A percentile compares a stretch with the other conserved stretches of the same genome.
phyloP scores from a whole-genome alignment of 37 sponge, comb jelly and placozoan species.

The Ianthella basta region DNA sequence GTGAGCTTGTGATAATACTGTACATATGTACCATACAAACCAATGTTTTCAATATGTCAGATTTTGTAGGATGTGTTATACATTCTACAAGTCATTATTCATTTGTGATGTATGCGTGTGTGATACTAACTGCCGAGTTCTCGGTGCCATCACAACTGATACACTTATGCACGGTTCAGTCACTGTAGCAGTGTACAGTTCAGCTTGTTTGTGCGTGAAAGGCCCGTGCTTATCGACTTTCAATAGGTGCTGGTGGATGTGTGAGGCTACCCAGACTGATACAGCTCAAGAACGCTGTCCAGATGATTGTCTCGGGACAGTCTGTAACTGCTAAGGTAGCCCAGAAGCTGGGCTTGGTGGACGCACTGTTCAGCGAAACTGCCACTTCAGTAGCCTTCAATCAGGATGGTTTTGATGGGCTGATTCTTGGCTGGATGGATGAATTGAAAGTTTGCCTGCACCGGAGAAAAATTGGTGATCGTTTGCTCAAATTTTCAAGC shows the following conservation, averaged over 20 bases:
- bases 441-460: constrained; percentile 22
- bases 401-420: not conserved
- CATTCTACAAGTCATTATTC: too few species aligned
- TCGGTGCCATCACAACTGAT: too few species aligned
- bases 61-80: too few species aligned
- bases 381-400: not conserved
- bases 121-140: too few species aligned
- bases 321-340: constrained; percentile 38
- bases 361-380: constrained; percentile 37
- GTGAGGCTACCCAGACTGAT: constrained; percentile 53
- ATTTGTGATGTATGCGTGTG: too few species aligned
- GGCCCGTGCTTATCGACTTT: not conserved
- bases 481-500: not conserved
- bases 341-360: constrained; percentile 49
- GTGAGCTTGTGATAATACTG: constrained; percentile 7
- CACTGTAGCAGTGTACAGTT: not conserved
- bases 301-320: constrained; percentile 50
- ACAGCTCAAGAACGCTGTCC: constrained; percentile 33
- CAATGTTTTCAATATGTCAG: too few species aligned
- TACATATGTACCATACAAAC: not conserved
- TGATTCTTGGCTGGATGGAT: constrained; percentile 34
- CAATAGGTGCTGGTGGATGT: constrained; percentile 69
- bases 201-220: constrained; percentile 1
- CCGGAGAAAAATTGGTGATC: constrained; percentile 26
- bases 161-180: too few species aligned